Conservation (phyloP, 2,888 invertebrate genomes). For the Orthonychiurus folsomi region DNA sequence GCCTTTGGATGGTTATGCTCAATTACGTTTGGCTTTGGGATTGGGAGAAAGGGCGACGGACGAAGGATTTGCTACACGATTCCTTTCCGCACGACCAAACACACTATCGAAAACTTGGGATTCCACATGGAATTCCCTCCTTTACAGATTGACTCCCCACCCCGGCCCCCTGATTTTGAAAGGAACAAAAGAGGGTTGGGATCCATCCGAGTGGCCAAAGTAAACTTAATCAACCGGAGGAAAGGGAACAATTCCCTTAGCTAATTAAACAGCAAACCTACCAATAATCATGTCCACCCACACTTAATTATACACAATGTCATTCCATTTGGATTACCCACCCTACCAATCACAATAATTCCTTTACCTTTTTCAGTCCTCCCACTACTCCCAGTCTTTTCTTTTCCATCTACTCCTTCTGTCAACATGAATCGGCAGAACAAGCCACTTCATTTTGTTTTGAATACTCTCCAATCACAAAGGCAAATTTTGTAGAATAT, state of each 20-base stretch:
- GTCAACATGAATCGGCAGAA: too few species aligned
- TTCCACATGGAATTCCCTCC: background rate
- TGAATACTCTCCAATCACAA: too few species aligned
- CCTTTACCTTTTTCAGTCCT: too few species aligned
- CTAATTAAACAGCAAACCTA: background rate
- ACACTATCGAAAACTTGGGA: background rate
- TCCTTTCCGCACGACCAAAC: background rate
- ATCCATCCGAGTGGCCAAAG: background rate
- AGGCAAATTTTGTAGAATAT: too few species aligned
- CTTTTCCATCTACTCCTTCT: too few species aligned
- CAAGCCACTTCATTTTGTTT: too few species aligned
- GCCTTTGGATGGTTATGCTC: too few species aligned
- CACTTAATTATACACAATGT: conserved; percentile 1
- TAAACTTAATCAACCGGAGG: background rate
- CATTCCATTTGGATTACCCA: too few species aligned
- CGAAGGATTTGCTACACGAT: background rate
- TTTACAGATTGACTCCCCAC: background rate
- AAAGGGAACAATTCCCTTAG: background rate
- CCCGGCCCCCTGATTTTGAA: background rate
- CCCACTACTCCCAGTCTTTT: too few species aligned
- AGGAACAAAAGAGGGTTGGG: background rate
- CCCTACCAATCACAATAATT: too few species aligned
- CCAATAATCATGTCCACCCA: background rate
- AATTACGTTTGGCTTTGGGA: background rate
- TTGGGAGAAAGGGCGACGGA: background rate